phyloP scores from a whole-genome alignment of 1,140 invertebrate genomes.

The Bicyclus anynana region DNA sequence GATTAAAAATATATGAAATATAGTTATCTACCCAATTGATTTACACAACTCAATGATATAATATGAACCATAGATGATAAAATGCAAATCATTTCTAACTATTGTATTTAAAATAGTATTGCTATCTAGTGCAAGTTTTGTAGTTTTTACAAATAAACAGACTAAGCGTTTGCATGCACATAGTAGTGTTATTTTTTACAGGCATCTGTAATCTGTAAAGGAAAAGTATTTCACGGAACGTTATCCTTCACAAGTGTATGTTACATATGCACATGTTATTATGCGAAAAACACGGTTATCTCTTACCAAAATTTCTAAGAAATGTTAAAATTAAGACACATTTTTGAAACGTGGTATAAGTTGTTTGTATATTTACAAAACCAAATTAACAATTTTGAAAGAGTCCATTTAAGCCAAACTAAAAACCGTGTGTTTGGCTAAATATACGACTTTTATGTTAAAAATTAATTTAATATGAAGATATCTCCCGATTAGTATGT shows the following conservation, averaged over 20 bases:
- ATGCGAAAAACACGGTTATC: no score
- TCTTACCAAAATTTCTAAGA: no score
- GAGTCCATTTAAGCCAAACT: no score
- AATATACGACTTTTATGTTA: no score
- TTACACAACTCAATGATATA: not conserved
- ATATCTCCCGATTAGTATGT: no score
- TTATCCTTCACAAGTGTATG: conserved; percentile 8
- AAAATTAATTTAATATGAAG: no score
- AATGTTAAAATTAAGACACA: no score
- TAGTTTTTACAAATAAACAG: conserved; percentile 9
- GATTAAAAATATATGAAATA: conserved; percentile 28
- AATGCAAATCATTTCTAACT: not conserved
- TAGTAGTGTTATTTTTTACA: conserved; percentile 18
- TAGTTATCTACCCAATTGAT: conserved; percentile 10
- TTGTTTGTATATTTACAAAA: no score
- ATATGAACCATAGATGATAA: not conserved
- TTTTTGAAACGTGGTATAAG: no score
- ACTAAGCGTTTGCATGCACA: conserved; percentile 18
- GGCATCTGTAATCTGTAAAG: conserved; percentile 19
- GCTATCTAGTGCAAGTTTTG: conserved; percentile 4
- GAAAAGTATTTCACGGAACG: conserved; percentile 17
- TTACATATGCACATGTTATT: not conserved
- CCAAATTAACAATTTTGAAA: no score
- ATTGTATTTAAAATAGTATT: conserved; percentile 5
- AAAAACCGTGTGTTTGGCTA: no score